phyloP scores from a whole-genome alignment of 2,797 vertebrate species.

The Hippocampus kuda region DNA sequence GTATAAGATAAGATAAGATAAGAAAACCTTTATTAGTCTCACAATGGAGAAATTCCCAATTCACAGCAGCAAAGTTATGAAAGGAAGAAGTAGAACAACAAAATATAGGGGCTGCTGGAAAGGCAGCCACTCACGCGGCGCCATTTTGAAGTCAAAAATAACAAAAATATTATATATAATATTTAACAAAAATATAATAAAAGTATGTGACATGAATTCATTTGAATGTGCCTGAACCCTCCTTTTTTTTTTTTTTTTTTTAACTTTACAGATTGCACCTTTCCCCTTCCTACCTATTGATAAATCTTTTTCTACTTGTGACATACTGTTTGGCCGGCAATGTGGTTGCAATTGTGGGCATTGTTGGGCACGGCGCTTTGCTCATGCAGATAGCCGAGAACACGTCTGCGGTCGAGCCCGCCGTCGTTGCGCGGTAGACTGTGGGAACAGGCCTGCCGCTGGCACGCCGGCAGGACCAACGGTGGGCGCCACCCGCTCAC shows the following conservation, averaged over 20 bases:
- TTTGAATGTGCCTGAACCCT: not conserved
- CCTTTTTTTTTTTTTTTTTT: conserved; percentile 1
- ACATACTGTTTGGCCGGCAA: conserved; percentile 56
- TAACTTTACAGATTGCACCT: conserved; percentile 56
- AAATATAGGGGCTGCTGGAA: too few species aligned
- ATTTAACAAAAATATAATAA: too few species aligned
- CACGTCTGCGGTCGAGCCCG: conserved; percentile 33
- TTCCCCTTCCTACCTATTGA: conserved; percentile 20
- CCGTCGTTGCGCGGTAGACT: conserved; percentile 41
- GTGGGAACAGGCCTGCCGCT: conserved; percentile 52
- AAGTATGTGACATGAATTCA: too few species aligned
- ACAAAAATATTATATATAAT: too few species aligned
- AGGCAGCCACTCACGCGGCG: too few species aligned
- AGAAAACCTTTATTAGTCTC: too few species aligned
- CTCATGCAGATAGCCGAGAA: conserved; percentile 37
- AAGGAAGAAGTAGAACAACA: too few species aligned
- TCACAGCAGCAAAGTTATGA: too few species aligned
- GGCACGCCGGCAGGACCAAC: conserved; percentile 40
- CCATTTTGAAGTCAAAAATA: too few species aligned
- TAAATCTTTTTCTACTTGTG: conserved; percentile 9
- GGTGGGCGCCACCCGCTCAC: conserved; percentile 38
- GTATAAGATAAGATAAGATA: too few species aligned
- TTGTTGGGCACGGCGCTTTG: conserved; percentile 47
- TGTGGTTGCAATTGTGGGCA: conserved; percentile 48
- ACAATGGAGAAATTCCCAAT: too few species aligned